Percentiles rank a stretch among this genome's conserved stretches.
Conservation (phyloP, 2,888 invertebrate genomes). For the Amblyjoppa fuscipennis region DNA sequence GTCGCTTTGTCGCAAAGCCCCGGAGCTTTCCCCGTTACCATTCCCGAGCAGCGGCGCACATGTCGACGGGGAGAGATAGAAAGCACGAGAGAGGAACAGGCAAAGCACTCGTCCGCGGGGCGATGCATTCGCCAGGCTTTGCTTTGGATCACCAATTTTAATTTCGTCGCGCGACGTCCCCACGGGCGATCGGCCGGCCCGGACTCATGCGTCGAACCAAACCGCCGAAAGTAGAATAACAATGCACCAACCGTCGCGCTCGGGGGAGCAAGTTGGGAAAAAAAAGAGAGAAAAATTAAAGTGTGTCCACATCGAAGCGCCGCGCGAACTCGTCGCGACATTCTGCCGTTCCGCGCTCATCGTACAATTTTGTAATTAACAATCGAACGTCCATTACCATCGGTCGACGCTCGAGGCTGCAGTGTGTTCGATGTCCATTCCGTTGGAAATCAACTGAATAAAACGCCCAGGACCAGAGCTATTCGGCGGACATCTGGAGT, state of each 20-base stretch:
- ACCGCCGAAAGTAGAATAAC: slow-evolving; percentile 40
- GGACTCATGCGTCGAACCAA: slow-evolving; percentile 21
- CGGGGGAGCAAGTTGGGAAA: background rate
- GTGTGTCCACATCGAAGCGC: slow-evolving; percentile 1
- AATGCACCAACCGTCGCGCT: slow-evolving; percentile 18
- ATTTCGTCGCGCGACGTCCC: slow-evolving; percentile 47
- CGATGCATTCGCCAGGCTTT: slow-evolving; percentile 36
- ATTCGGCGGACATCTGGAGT: background rate
- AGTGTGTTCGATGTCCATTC: background rate
- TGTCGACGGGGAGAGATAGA: slow-evolving; percentile 9
- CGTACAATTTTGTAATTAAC: slow-evolving; percentile 47
- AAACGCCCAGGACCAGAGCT: background rate
- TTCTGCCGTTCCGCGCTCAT: background rate
- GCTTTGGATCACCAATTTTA: slow-evolving; percentile 61
- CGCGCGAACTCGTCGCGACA: background rate
- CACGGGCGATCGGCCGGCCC: slow-evolving; percentile 11
- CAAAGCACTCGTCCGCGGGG: slow-evolving; percentile 24
- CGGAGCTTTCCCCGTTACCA: slow-evolving; percentile 26
- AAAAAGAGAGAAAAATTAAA: background rate
- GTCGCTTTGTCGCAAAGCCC: slow-evolving; percentile 65
- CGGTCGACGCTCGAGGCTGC: slow-evolving; percentile 11
- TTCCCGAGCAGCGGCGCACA: slow-evolving; percentile 13
- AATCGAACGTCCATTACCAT: slow-evolving; percentile 42
- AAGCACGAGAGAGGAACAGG: slow-evolving; percentile 5
- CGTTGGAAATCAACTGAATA: background rate